Base-by-base conservation (phyloP, 2,797 vertebrate species). In the Hemibagrus guttatus region DNA sequence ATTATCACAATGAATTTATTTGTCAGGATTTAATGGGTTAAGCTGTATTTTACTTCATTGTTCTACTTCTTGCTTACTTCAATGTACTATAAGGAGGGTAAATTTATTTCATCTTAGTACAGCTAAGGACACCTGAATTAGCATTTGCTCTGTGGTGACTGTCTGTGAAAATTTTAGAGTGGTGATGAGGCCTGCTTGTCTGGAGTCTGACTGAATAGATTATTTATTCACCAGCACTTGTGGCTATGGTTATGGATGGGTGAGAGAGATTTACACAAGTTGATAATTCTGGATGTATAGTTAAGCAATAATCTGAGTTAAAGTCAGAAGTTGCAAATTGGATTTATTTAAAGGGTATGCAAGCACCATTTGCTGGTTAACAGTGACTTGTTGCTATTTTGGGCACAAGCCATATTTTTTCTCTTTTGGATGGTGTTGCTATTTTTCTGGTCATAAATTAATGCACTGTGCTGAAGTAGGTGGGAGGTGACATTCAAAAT, bases 391-490 rank as follows among this genome's bases (percentile, higher is more conserved):
- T 61, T 80, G 26, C 61, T 64, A 66, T 66, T 66, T 52, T 82
- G 80, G 7, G 0, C 7, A 81, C 42, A n/a, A 31, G 39, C 9
- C 17, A 52, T 54, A 21, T 46, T 80, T 39, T 23, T 39, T 49
- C 17, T 28, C 17, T 49, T 82, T 49, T 66, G 61, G 8, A 28
- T 31, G 0, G 61, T 52, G 80, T 52, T 66, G 63, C 26, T 66
- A 52, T 82, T 68, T 63, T 64, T 49, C 23, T 66, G 26, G 5
- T 82, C n/a, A 82, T 68, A 82, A 82, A 68, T 64, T n/a, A 81
- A 39, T 21, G 14, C 59, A 54, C 8, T 35, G 11, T 54, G 46
- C 66, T 83, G 61, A 82, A 66, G 26, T 52, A 66, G 23, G 13
- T 63, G 35, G 80, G 61, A 52, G 49, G 26, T 64, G 81, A 69